These are phyloP conservation scores for Taphrorychus bicolor DNA, from an alignment of 2,888 invertebrate genomes.

Conservation along the genomic window DNA sequence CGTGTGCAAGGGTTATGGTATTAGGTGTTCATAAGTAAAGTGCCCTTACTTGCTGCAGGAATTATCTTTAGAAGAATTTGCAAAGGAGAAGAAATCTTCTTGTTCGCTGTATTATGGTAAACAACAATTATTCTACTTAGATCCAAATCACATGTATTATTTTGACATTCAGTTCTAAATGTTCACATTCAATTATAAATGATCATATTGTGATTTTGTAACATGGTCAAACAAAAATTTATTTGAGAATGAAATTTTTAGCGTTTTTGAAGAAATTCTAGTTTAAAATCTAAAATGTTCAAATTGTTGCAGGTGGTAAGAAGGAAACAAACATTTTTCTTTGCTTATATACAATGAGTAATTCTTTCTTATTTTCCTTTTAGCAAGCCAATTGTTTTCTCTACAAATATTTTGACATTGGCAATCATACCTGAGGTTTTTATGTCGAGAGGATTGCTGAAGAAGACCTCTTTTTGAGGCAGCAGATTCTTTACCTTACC, in stretches of 20 bases:
- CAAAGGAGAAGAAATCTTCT: background rate
- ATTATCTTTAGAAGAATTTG: background rate
- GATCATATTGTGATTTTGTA: constrained; percentile 2
- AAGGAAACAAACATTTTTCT: too few relatives aligned
- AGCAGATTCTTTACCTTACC: background rate
- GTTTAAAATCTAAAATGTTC: too few relatives aligned
- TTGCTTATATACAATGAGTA: too few relatives aligned
- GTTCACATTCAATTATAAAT: background rate
- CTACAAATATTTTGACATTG: background rate
- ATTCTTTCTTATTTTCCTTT: background rate
- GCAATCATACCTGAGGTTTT: background rate
- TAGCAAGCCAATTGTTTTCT: background rate
- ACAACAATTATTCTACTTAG: background rate
- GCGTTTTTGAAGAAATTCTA: too few relatives aligned
- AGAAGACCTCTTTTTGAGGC: too few relatives aligned
- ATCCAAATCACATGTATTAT: background rate
- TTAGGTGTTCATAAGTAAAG: background rate
- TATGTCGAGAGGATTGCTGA: background rate
- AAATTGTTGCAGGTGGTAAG: too few relatives aligned
- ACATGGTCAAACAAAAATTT: background rate
- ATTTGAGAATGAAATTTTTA: background rate
- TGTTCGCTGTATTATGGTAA: background rate
- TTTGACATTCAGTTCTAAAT: background rate
- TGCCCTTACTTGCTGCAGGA: background rate
- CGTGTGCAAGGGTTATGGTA: background rate